A percentile compares a stretch with the other conserved stretches of the same genome.
Conservation (phyloP, 2,888 invertebrate genomes). For the Catocala fraxini region DNA sequence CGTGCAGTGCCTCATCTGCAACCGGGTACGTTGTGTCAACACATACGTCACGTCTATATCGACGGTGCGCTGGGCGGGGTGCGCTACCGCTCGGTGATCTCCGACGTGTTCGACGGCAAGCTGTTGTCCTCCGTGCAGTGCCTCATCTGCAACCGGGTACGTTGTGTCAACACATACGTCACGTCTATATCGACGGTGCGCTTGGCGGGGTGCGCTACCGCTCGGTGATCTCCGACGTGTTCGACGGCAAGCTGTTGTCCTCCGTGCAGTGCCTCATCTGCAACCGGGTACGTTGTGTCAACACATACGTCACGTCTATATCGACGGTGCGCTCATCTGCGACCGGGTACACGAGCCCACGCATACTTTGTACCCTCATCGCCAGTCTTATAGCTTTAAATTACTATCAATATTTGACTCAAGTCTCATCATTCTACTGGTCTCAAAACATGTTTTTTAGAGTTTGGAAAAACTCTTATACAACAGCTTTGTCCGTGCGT, state of each 20-base stretch:
- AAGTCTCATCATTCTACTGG: too few relatives aligned
- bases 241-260: slow-evolving; percentile 98
- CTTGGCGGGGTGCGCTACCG: slow-evolving; percentile 64
- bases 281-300: slow-evolving; percentile 89
- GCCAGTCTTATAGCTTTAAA: too few relatives aligned
- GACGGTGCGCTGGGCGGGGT: slow-evolving; percentile 48
- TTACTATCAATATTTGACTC: too few relatives aligned
- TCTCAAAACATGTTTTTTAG: too few relatives aligned
- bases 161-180: slow-evolving; percentile 25
- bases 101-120: slow-evolving; percentile 98
- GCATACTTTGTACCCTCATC: too few relatives aligned
- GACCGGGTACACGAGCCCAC: too few relatives aligned
- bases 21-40: slow-evolving; percentile 87
- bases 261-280: slow-evolving; percentile 99
- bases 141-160: slow-evolving; percentile 96
- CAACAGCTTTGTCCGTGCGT: too few relatives aligned
- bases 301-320: too few relatives aligned
- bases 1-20: slow-evolving; percentile 98
- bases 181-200: slow-evolving; percentile 18
- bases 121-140: slow-evolving; percentile 98
- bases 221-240: slow-evolving; percentile 97
- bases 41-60: too few relatives aligned
- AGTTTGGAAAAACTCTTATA: too few relatives aligned
- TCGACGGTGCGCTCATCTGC: slow-evolving; percentile 15
- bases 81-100: slow-evolving; percentile 92